A percentile compares a stretch with the other conserved stretches of the same genome.
These are phyloP conservation scores for Cyrtonyx montezumae DNA, from an alignment of 2,113 vertebrate genomes.

Conservation along the genomic window DNA sequence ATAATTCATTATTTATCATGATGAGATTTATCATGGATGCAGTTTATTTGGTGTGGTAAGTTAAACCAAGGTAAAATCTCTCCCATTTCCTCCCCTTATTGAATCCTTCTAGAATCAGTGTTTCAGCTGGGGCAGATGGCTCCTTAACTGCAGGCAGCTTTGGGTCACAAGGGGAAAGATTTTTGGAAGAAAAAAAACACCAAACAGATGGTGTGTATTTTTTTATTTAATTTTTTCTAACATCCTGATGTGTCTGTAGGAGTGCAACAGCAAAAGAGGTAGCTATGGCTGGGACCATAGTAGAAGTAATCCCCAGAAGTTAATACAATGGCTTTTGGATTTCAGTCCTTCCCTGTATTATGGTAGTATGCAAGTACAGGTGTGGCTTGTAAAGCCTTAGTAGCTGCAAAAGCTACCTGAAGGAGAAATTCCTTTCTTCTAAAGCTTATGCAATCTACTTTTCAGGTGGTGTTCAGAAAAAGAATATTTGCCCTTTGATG, in stretches of 20 bases:
- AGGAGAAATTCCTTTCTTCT: constrained; percentile 48
- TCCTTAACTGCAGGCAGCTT: neutral
- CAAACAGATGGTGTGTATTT: constrained; percentile 6
- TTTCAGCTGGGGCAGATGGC: constrained; percentile 10
- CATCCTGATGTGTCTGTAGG: neutral
- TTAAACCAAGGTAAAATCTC: neutral
- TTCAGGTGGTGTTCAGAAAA: constrained; percentile 27
- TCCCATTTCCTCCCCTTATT: neutral
- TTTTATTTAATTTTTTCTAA: neutral
- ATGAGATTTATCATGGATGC: neutral
- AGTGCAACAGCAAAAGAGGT: neutral
- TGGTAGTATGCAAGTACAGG: neutral
- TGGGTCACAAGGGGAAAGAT: neutral
- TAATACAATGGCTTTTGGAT: neutral
- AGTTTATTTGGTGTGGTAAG: neutral
- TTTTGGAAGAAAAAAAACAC: neutral
- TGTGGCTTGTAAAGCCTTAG: neutral
- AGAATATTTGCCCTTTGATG: constrained; percentile 25
- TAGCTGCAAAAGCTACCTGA: constrained; percentile 37
- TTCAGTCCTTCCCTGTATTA: neutral
- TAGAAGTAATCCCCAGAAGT: neutral
- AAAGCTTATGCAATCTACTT: neutral
- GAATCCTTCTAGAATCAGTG: neutral
- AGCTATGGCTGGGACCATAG: no score
- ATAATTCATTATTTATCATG: neutral